Evolutionary conservation across 1,140 invertebrate species (phyloP).

Genomic region (Papilio polyxenes): DNA sequence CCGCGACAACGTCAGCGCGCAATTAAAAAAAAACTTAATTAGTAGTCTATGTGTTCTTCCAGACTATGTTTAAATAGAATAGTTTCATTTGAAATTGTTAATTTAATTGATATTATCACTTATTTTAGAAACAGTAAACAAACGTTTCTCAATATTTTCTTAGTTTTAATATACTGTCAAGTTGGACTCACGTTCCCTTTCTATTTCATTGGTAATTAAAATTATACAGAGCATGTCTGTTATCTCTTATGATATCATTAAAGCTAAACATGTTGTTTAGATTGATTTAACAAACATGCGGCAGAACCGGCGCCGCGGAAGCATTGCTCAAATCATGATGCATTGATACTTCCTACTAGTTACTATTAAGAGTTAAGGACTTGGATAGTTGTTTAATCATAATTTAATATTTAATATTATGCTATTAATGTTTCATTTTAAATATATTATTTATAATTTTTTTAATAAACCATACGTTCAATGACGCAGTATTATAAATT

Average conservation of each 20-base stretch:
- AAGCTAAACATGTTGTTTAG: conserved; percentile 13
- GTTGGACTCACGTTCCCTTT: neutral
- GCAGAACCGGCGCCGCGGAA: conserved; percentile 13
- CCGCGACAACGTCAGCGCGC: neutral
- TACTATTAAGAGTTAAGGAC: neutral
- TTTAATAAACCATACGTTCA: too few species aligned
- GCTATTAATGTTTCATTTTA: neutral
- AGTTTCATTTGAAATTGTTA: neutral
- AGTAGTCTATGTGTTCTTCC: neutral
- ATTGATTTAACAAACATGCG: conserved; percentile 22
- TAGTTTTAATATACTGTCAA: neutral
- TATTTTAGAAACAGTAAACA: neutral
- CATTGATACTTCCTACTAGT: conserved; percentile 3
- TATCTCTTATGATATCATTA: conserved; percentile 27
- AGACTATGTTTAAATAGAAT: neutral
- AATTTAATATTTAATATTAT: neutral
- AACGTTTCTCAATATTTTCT: neutral
- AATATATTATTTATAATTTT: neutral
- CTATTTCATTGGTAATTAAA: neutral
- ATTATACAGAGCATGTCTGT: conserved; percentile 7
- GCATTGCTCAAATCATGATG: conserved; percentile 5
- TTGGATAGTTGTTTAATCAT: neutral
- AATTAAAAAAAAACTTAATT: neutral
- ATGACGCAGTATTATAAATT: too few species aligned
- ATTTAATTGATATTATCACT: neutral